These are phyloP conservation scores for Neocrepidodera transversa DNA, from an alignment of 2,888 invertebrate genomes.

Conservation along the genomic window DNA sequence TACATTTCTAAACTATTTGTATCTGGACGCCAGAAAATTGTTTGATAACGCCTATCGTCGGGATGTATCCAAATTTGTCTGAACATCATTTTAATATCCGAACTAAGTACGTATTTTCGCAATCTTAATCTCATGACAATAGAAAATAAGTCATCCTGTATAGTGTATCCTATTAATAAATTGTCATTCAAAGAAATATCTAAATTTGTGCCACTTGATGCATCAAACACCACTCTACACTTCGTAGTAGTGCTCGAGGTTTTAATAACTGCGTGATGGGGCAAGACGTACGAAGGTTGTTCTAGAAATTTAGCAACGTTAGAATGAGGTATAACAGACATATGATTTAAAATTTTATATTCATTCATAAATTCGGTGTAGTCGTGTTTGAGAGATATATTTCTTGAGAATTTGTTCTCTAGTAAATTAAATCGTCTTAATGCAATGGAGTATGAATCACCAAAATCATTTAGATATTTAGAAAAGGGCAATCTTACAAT, in stretches of 20 bases:
- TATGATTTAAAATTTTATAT: constrained; percentile 22
- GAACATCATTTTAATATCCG: constrained; percentile 16
- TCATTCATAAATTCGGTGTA: constrained; percentile 23
- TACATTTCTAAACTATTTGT: too few species aligned
- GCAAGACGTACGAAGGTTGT: constrained; percentile 22
- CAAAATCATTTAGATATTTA: background rate
- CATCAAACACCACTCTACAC: constrained; percentile 30
- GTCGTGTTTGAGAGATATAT: constrained; percentile 10
- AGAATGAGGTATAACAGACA: too few species aligned
- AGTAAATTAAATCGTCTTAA: constrained; percentile 11
- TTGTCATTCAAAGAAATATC: constrained; percentile 33
- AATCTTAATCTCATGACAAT: constrained; percentile 18
- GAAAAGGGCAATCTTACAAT: constrained; percentile 23
- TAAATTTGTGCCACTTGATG: constrained; percentile 18
- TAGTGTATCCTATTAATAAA: constrained; percentile 25
- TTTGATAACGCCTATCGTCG: constrained; percentile 18
- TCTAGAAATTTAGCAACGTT: background rate
- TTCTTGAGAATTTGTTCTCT: constrained; percentile 19
- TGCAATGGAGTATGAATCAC: constrained; percentile 11
- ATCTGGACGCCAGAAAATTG: constrained; percentile 26
- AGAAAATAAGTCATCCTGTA: constrained; percentile 30
- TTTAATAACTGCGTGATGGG: constrained; percentile 36
- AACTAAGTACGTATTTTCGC: constrained; percentile 7
- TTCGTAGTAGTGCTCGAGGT: constrained; percentile 28
- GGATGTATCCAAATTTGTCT: too few species aligned